Evolutionary conservation across 2,888 invertebrate species (phyloP).

Genomic region (Heliothis peltigera): DNA sequence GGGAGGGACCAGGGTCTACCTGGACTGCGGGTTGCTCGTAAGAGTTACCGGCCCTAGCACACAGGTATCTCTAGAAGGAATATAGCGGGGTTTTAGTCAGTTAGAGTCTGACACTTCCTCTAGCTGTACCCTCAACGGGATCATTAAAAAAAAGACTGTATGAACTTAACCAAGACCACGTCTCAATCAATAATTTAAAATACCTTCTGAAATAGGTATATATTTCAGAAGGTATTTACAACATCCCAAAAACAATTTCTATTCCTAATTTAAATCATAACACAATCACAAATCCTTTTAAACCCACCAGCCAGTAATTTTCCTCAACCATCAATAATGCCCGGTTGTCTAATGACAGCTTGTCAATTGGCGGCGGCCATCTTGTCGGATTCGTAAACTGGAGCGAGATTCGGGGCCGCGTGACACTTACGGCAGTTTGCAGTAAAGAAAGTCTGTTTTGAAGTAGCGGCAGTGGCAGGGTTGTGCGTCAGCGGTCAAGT

Average conservation of each 20-base stretch:
- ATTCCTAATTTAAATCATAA: not conserved
- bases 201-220: too few species aligned
- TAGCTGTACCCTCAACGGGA: too few species aligned
- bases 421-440: constrained; percentile 70
- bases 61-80: too few species aligned
- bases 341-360: constrained; percentile 17
- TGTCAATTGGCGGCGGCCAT: constrained; percentile 55
- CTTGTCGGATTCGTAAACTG: constrained; percentile 64
- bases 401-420: constrained; percentile 80
- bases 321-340: not conserved
- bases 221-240: too few species aligned
- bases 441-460: constrained; percentile 75
- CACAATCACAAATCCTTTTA: not conserved
- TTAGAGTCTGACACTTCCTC: too few species aligned
- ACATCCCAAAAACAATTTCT: not conserved
- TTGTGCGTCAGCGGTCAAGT: constrained; percentile 62
- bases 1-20: too few species aligned
- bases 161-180: too few species aligned
- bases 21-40: too few species aligned
- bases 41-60: too few species aligned
- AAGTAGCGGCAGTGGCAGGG: constrained; percentile 38
- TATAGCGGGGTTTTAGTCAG: too few species aligned
- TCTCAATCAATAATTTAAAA: too few species aligned
- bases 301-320: not conserved
- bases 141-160: too few species aligned